These are phyloP conservation scores for Zootermopsis nevadensis DNA, from an alignment of 2,888 invertebrate genomes.

Conservation along the genomic window DNA sequence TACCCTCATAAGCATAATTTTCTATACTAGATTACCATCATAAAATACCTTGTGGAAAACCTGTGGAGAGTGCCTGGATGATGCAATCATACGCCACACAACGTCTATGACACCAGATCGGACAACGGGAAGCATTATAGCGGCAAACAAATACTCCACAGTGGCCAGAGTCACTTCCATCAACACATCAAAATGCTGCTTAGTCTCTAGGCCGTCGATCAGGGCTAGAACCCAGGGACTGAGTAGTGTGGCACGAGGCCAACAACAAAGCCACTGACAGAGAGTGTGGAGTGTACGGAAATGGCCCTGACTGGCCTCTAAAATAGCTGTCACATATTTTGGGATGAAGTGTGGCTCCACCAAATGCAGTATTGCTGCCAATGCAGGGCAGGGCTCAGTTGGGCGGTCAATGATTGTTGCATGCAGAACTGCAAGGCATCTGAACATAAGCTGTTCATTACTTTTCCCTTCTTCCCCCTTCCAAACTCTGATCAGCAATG, in stretches of 20 bases:
- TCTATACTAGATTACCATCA: too few relatives aligned
- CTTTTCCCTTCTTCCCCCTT: background rate
- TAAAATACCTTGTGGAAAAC: slow-evolving; percentile 70
- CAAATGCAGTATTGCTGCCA: slow-evolving; percentile 71
- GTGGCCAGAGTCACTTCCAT: slow-evolving; percentile 72
- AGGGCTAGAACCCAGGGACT: slow-evolving; percentile 76
- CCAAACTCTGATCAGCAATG: background rate
- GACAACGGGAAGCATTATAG: slow-evolving; percentile 68
- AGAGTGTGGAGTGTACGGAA: slow-evolving; percentile 69
- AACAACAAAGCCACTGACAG: slow-evolving; percentile 75
- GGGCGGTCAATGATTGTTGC: background rate
- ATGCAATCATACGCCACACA: slow-evolving; percentile 73
- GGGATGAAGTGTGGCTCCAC: slow-evolving; percentile 62
- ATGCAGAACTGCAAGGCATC: slow-evolving; percentile 14
- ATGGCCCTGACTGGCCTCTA: slow-evolving; percentile 1
- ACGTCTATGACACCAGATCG: slow-evolving; percentile 71
- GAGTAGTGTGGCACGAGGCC: slow-evolving; percentile 72
- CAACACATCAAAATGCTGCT: slow-evolving; percentile 60
- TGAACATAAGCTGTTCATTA: background rate
- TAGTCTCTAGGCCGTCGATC: slow-evolving; percentile 70
- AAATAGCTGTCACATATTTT: slow-evolving; percentile 62
- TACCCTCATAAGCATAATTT: too few relatives aligned
- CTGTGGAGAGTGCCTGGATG: slow-evolving; percentile 70
- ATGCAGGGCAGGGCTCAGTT: slow-evolving; percentile 68
- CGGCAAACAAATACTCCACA: slow-evolving; percentile 69